These are phyloP conservation scores for Eupithecia subfuscata DNA, from an alignment of 2,888 invertebrate species.

Conservation along the genomic window DNA sequence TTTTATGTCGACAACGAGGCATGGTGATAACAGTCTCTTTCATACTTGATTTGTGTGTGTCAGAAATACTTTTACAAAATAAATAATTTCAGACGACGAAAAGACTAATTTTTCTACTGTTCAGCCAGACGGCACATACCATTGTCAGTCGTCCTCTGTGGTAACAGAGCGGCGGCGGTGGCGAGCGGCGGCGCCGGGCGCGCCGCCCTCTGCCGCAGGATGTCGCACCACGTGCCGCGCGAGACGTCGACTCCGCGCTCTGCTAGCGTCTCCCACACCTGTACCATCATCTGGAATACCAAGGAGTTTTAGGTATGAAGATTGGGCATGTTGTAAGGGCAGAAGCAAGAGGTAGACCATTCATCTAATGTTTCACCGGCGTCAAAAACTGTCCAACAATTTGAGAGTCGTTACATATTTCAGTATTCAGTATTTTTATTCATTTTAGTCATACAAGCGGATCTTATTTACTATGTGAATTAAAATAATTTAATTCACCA, in stretches of 20 bases:
- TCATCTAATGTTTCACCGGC: too few relatives aligned
- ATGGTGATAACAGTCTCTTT: too few relatives aligned
- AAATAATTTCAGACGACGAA: background rate
- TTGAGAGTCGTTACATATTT: too few relatives aligned
- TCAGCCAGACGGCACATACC: constrained; percentile 6
- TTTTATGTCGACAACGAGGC: too few relatives aligned
- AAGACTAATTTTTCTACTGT: background rate
- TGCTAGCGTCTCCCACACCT: constrained; percentile 89
- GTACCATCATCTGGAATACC: constrained; percentile 86
- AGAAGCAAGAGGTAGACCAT: too few relatives aligned
- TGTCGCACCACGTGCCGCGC: constrained; percentile 87
- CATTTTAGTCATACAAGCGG: too few relatives aligned
- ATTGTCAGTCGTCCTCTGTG: background rate
- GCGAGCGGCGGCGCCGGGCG: constrained; percentile 49
- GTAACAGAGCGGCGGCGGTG: constrained; percentile 56
- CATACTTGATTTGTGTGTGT: background rate
- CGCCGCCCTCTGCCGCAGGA: constrained; percentile 85
- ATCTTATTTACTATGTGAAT: too few relatives aligned
- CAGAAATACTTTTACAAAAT: background rate
- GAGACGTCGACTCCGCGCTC: constrained; percentile 64
- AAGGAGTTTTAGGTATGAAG: too few relatives aligned
- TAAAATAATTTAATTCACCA: too few relatives aligned
- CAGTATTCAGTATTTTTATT: too few relatives aligned
- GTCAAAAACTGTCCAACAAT: too few relatives aligned
- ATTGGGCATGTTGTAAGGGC: too few relatives aligned